Evolutionary conservation across 2,888 invertebrate species (phyloP).

Genomic region (Drosophila suboccidentalis): DNA sequence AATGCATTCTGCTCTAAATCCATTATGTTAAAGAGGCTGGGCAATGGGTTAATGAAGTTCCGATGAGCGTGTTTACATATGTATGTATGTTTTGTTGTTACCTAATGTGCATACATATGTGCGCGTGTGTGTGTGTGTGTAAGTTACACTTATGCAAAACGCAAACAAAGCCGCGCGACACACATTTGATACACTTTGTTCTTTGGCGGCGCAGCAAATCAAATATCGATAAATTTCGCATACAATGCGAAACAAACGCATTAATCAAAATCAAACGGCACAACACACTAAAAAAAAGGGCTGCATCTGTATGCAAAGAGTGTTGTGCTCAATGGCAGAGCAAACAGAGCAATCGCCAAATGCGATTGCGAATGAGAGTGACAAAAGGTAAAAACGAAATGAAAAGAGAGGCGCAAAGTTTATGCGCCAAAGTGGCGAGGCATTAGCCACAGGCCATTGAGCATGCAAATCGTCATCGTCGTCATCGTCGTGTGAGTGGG

Average conservation of each 20-base stretch:
- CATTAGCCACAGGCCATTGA: slow-evolving; percentile 71
- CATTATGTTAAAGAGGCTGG: background rate
- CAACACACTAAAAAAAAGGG: slow-evolving; percentile 53
- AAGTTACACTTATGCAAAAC: slow-evolving; percentile 69
- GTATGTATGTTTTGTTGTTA: slow-evolving; percentile 22
- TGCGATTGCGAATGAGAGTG: slow-evolving; percentile 18
- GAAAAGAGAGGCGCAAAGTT: slow-evolving; percentile 51
- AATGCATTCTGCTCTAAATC: background rate
- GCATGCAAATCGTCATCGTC: slow-evolving; percentile 50
- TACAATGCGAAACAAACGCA: slow-evolving; percentile 69
- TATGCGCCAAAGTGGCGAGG: slow-evolving; percentile 62
- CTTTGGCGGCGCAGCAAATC: slow-evolving; percentile 67
- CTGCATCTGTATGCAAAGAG: slow-evolving; percentile 57
- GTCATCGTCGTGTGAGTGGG: slow-evolving; percentile 16
- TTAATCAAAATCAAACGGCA: slow-evolving; percentile 65
- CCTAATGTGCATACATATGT: background rate
- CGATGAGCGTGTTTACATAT: slow-evolving; percentile 38
- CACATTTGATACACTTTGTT: slow-evolving; percentile 73
- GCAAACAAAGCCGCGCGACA: slow-evolving; percentile 80
- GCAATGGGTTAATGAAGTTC: slow-evolving; percentile 49
- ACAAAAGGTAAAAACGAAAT: slow-evolving; percentile 20
- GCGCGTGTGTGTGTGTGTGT: background rate
- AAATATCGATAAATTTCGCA: slow-evolving; percentile 76
- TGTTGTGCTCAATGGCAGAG: slow-evolving; percentile 26
- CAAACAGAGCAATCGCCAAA: slow-evolving; percentile 42